phyloP scores from a whole-genome alignment of 2,888 invertebrate species.

The Miltochrista miniata region DNA sequence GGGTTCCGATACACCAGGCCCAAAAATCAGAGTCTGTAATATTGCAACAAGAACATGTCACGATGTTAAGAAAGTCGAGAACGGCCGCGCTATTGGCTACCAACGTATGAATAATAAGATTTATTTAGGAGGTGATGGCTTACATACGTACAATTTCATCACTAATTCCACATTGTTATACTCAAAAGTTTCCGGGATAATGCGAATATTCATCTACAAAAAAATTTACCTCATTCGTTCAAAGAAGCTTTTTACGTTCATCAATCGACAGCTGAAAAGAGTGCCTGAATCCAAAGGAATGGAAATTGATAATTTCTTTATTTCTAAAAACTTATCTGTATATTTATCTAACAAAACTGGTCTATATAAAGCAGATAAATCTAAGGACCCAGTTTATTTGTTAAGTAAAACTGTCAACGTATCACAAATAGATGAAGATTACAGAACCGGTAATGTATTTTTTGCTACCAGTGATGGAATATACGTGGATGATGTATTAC shows the following conservation, averaged over 20 bases:
- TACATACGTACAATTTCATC: background rate
- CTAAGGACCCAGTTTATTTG: background rate
- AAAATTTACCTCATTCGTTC: background rate
- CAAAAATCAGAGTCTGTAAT: background rate
- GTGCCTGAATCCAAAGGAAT: background rate
- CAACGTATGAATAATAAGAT: background rate
- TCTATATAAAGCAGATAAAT: background rate
- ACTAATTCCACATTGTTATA: background rate
- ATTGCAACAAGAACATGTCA: background rate
- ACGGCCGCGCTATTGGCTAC: background rate
- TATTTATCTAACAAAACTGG: background rate
- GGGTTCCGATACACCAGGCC: background rate
- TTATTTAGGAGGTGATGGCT: background rate
- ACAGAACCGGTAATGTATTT: background rate
- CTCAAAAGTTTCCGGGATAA: background rate
- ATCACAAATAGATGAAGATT: slow-evolving; percentile 1
- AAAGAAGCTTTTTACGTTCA: background rate
- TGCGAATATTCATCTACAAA: background rate
- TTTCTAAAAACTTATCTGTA: background rate
- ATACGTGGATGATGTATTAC: background rate
- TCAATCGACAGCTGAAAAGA: background rate
- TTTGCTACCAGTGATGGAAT: background rate
- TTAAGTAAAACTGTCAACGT: background rate
- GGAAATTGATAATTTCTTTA: background rate
- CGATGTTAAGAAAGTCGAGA: background rate